Evolutionary conservation across 1,140 invertebrate genomes (phyloP).

Genomic region (Nasonia giraulti): DNA sequence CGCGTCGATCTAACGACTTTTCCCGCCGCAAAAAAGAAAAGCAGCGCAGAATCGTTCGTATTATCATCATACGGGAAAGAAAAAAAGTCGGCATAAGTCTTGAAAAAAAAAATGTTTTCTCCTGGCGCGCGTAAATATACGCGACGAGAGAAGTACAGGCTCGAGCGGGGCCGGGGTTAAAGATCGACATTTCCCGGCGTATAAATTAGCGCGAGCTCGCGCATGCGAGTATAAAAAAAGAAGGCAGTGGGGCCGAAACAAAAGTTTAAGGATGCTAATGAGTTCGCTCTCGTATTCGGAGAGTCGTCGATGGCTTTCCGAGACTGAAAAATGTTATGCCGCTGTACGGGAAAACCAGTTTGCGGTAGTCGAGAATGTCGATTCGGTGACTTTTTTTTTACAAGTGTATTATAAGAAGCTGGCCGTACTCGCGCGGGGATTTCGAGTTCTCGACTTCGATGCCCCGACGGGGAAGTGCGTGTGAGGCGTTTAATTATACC

Average conservation of each 20-base stretch:
- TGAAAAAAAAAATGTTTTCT: slow-evolving; percentile 31
- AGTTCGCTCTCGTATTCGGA: too few relatives aligned
- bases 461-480: too few relatives aligned
- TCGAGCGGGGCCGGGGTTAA: slow-evolving; percentile 53
- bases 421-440: too few relatives aligned
- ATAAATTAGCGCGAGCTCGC: slow-evolving; percentile 51
- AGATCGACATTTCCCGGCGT: slow-evolving; percentile 55
- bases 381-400: not conserved
- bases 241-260: not conserved
- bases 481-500: not conserved
- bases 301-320: too few relatives aligned
- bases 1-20: not conserved
- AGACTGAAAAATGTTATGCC: not conserved
- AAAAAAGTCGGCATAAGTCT: slow-evolving; percentile 51
- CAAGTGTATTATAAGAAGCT: too few relatives aligned
- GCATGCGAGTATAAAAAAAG: not conserved
- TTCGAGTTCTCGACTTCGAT: too few relatives aligned
- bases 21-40: not conserved
- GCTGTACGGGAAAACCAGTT: not conserved
- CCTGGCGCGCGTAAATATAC: not conserved
- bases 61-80: not conserved
- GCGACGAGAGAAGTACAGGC: not conserved
- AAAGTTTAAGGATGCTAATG: not conserved
- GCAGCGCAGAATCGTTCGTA: not conserved
- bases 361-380: not conserved